phyloP scores from a whole-genome alignment of 2,888 invertebrate genomes.

The Melangyna quadrimaculata region DNA sequence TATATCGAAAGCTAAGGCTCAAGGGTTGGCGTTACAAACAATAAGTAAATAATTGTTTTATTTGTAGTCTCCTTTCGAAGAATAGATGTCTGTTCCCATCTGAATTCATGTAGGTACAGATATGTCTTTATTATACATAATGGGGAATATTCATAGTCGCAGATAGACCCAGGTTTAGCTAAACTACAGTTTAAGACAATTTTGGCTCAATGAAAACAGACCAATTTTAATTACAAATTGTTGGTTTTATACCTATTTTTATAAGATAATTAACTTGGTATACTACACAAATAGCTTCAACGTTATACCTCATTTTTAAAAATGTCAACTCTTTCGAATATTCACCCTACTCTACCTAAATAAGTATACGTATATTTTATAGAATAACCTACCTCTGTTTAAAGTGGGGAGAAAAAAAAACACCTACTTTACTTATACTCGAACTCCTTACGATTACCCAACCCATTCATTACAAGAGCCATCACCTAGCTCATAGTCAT shows the following conservation, averaged over 20 bases:
- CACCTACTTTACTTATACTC: neutral
- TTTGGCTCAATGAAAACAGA: too few species aligned
- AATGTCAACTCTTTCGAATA: neutral
- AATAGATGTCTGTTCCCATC: neutral
- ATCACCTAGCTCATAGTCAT: constrained; percentile 33
- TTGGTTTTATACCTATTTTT: too few species aligned
- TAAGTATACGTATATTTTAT: neutral
- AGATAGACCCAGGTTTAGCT: too few species aligned
- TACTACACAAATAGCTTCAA: neutral
- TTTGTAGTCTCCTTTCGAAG: neutral
- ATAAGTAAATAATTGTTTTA: too few species aligned
- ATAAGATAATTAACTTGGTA: too few species aligned
- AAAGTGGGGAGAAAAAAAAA: neutral
- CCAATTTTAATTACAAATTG: too few species aligned
- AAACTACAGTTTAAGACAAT: too few species aligned
- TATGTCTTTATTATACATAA: too few species aligned
- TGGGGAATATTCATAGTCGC: too few species aligned
- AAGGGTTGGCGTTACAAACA: neutral
- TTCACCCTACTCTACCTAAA: neutral
- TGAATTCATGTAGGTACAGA: too few species aligned
- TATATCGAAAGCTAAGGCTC: neutral
- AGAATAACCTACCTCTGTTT: neutral
- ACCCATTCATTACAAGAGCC: constrained; percentile 29
- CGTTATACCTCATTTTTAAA: neutral
- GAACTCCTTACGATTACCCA: neutral